Base-by-base conservation (phyloP, 37 sponge, comb jelly and placozoan species). In the Amphimedon queenslandica region DNA sequence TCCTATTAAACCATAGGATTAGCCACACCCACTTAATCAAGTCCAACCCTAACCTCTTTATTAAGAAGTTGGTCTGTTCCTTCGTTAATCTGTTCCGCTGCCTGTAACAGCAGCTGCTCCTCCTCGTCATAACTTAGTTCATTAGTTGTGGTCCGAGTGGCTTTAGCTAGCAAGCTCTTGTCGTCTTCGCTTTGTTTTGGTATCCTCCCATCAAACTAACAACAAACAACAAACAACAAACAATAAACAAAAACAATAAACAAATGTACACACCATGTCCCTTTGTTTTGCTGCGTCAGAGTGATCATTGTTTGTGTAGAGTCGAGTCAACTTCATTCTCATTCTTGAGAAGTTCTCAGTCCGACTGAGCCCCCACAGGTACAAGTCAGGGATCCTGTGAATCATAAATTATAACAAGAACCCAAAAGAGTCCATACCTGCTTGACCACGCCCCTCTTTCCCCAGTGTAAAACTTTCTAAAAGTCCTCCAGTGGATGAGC, bases 291-390 rank as follows among this genome's bases (percentile, higher is more conserved):
- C 92, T 57, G 97, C 97, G 2, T 96, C 93, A n/a, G 61, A 61
- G 37, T 96, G 97, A 31, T 55, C 77, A 69, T 81, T 72, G 58
- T 31, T 72, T 34, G 74, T 84, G 63, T 84, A 92, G 60, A 79
- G 71, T 30, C 82, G 78, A 2, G 57, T 18, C 33, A 87, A 72
- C 27, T 83, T 87, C 85, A 87, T 74, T 34, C 86, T 68, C 95
- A 94, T 94, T 36, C 95, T 71, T 28, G 91, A 87, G 68, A 90
- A 90, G 70, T 90, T 94, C 79, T 94, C 95, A 3, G 87, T 80
- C 18, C 74, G 60, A 38, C 88, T 86, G 74, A 95, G 61, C 70
- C 84, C 84, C 93, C 93, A 92, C 8, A 87, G 66, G 60, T 74
- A 81, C 20, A 29, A 66, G 41, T 87, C 85, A 0, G 85, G 47